phyloP scores from a whole-genome alignment of 2,113 vertebrate species.

The Sula dactylatra region DNA sequence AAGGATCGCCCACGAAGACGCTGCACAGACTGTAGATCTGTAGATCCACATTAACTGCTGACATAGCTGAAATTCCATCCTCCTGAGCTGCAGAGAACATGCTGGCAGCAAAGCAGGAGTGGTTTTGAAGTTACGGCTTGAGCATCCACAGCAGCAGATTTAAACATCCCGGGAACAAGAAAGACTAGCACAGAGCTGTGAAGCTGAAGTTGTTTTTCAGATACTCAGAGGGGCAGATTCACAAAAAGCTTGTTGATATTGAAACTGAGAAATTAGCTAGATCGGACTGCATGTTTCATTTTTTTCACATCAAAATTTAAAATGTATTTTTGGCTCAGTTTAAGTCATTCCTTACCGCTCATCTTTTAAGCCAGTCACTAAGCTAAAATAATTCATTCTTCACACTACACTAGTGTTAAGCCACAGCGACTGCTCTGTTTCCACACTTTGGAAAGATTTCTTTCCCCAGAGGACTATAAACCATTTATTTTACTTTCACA shows the following conservation, averaged over 20 bases:
- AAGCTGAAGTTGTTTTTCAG: background rate
- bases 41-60: background rate
- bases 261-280: conserved; percentile 22
- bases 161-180: background rate
- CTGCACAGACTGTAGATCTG: background rate
- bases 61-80: background rate
- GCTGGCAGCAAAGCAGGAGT: background rate
- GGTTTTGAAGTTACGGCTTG: background rate
- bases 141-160: background rate
- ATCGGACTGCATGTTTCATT: background rate
- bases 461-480: background rate
- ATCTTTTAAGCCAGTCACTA: background rate
- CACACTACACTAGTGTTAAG: conserved; percentile 19
- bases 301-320: background rate
- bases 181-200: background rate
- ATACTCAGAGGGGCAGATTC: background rate
- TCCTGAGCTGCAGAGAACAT: background rate
- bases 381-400: conserved; percentile 38
- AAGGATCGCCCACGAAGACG: rapidly evolving
- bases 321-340: conserved; percentile 1
- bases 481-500: background rate
- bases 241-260: background rate
- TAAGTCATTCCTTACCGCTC: background rate
- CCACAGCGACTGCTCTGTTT: conserved; percentile 24
- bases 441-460: conserved; percentile 11